Conservation (phyloP, 2,888 invertebrate genomes). For the Argynnis bischoffii region DNA sequence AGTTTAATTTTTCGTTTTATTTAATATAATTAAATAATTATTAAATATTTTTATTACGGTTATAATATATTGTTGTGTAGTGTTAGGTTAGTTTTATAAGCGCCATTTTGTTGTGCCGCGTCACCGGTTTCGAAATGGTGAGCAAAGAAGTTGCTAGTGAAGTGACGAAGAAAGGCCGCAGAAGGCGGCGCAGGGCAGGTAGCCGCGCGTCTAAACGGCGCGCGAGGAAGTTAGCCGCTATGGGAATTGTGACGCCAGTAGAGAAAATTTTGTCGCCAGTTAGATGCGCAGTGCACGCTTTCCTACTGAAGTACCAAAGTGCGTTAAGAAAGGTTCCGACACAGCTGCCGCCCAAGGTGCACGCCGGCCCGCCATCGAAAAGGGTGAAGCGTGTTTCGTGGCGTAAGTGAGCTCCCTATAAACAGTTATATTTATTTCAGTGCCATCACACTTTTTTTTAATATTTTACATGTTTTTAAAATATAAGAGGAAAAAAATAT, state of each 20-base stretch:
- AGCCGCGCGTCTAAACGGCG: constrained; percentile 58
- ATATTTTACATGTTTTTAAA: no score
- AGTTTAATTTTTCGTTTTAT: constrained; percentile 44
- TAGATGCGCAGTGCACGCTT: constrained; percentile 73
- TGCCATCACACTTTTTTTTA: no score
- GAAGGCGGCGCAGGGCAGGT: constrained; percentile 59
- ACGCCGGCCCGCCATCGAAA: constrained; percentile 68
- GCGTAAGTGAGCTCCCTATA: constrained; percentile 60
- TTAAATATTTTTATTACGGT: constrained; percentile 36
- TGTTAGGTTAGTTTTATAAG: constrained; percentile 49
- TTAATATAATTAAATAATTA: constrained; percentile 33
- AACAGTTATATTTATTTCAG: no score
- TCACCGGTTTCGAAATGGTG: constrained; percentile 52
- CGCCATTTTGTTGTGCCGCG: constrained; percentile 67
- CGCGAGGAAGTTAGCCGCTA: constrained; percentile 52
- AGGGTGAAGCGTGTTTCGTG: constrained; percentile 74
- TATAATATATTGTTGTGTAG: constrained; percentile 42
- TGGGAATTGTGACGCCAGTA: constrained; percentile 38
- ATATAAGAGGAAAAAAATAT: no score
- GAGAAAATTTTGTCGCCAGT: constrained; percentile 51
- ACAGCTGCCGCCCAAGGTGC: constrained; percentile 67
- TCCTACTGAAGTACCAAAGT: constrained; percentile 68
- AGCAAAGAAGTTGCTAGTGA: constrained; percentile 59
- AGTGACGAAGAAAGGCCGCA: constrained; percentile 54
- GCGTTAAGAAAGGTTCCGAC: constrained; percentile 68